phyloP scores from a whole-genome alignment of 64 coral and sea anemone genomes.

The Dendronephthya gigantea region DNA sequence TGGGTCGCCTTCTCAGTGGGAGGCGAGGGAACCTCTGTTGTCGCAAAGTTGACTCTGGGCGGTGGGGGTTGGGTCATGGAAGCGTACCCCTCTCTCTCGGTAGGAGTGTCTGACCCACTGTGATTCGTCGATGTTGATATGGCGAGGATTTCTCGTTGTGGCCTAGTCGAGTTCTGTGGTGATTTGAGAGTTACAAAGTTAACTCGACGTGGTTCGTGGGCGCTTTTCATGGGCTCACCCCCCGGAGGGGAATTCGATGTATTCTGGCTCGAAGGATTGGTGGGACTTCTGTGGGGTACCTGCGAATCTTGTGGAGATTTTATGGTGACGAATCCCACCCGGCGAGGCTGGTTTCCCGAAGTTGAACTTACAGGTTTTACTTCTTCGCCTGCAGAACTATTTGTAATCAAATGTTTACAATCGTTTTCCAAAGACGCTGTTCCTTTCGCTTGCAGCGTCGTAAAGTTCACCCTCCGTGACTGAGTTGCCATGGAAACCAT shows the following conservation, averaged over 20 bases:
- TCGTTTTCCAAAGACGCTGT: neutral
- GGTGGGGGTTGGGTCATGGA: neutral
- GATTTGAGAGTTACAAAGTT: neutral
- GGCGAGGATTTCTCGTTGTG: neutral
- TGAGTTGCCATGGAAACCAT: neutral
- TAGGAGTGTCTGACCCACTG: too few relatives aligned
- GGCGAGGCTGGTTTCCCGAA: neutral
- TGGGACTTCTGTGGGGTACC: neutral
- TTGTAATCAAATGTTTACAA: neutral
- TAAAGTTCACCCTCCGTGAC: neutral
- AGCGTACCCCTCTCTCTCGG: too few relatives aligned
- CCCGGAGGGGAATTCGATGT: too few relatives aligned
- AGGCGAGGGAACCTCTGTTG: neutral
- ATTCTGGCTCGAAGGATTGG: too few relatives aligned
- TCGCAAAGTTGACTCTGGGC: neutral
- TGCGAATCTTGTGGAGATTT: neutral
- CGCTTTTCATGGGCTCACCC: too few relatives aligned
- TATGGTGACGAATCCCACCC: neutral
- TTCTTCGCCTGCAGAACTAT: neutral
- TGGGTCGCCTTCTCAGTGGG: neutral
- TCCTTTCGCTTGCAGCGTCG: neutral
- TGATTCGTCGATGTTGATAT: too few relatives aligned
- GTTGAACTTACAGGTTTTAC: neutral
- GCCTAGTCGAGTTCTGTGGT: neutral
- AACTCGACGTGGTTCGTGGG: neutral